Evolutionary conservation across 2,797 vertebrate genomes (phyloP).

Genomic region (Bradypodion pumilum): DNA sequence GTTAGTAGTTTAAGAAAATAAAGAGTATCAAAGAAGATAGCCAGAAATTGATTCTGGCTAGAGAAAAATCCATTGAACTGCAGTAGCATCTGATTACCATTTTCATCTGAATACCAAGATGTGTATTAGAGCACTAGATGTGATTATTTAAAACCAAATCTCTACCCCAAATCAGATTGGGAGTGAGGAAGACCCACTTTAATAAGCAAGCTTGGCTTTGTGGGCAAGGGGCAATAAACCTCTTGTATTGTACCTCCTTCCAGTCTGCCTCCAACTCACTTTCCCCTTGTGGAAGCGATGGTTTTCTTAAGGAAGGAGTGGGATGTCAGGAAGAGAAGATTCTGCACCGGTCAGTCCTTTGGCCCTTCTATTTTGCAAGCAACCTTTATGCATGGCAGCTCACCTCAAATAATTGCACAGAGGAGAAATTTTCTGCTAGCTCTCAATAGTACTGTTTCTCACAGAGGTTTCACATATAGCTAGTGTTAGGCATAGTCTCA

Average conservation of each 20-base stretch:
- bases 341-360: not conserved
- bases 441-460: constrained; percentile 10
- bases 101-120: not conserved
- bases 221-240: not conserved
- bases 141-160: not conserved
- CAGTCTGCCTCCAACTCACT: not conserved
- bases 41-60: not conserved
- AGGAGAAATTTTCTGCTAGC: not conserved
- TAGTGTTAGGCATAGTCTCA: not conserved
- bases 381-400: constrained; percentile 1
- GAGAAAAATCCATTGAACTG: not conserved
- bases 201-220: not conserved
- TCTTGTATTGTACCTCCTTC: not conserved
- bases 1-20: too few relatives aligned
- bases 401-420: constrained; percentile 21
- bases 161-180: not conserved
- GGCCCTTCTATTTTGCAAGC: not conserved
- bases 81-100: not conserved
- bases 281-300: not conserved
- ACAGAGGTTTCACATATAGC: not conserved
- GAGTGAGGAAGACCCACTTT: not conserved
- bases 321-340: not conserved
- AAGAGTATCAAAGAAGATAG: too few relatives aligned
- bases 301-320: not conserved
- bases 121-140: not conserved